Evolutionary conservation across 2,797 vertebrate species (phyloP).

Genomic region (Cirrhinus mrigala): DNA sequence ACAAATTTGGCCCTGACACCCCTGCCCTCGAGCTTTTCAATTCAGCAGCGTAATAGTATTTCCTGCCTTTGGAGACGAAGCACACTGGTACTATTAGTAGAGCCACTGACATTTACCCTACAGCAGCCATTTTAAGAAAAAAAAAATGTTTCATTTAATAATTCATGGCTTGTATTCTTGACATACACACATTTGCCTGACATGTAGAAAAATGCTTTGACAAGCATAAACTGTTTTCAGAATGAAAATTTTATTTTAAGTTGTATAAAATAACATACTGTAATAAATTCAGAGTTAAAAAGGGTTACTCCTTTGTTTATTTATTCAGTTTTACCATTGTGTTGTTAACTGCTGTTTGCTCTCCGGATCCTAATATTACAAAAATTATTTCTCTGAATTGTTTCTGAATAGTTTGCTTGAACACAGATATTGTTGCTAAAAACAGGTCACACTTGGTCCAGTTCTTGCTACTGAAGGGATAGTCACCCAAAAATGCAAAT

Average conservation of each 20-base stretch:
- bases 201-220: neutral
- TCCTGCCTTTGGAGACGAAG: neutral
- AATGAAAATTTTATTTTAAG: neutral
- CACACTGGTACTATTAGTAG: neutral
- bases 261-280: neutral
- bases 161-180: conserved; percentile 1
- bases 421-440: neutral
- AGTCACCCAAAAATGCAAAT: no score
- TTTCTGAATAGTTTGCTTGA: no score
- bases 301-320: neutral
- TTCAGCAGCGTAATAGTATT: conserved; percentile 1
- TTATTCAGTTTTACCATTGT: neutral
- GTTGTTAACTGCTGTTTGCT: neutral
- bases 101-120: conserved; percentile 20
- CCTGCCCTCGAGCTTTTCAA: conserved; percentile 2
- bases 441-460: no score
- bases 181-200: neutral
- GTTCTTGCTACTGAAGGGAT: no score
- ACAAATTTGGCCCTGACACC: conserved; percentile 4
- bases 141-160: neutral
- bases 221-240: neutral
- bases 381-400: neutral
- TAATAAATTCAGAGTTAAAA: neutral
- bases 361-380: neutral
- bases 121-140: neutral